Evolutionary conservation across 2,888 invertebrate genomes (phyloP), one percentile per base, ranked within the genome.

Genomic region (Drosophila atripex): DNA sequence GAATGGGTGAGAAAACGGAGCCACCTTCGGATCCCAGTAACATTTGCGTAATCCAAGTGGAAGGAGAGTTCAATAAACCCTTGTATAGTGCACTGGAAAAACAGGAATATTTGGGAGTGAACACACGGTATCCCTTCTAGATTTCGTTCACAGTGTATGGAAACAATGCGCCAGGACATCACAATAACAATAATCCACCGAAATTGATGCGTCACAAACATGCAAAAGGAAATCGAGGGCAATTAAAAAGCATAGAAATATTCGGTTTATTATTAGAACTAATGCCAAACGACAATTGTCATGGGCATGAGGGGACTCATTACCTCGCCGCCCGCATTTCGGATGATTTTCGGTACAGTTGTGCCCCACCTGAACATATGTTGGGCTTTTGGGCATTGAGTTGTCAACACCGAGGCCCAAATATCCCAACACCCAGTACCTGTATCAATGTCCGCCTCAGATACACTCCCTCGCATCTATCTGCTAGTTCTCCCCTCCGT

Each of bases 401-500:
- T 68, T 80, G 78, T 80, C 82, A 75, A 39, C 72, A 49, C 53
- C 60, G 59, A 14, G 46, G 45, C 32, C 12, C 49, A 5, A 32
- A 32, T 14, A 52, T 43, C 52, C 66, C 11, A 30, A 38, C n/a
- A 21, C 50, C 32, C 58, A 73, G 41, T 77, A 84, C 84, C 84
- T 84, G 84, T 84, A 86, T 84, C 84, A 84, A 80, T 84, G 80
- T 80, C 80, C 63, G 47, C 54, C 58, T 47, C 50, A 46, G 43
- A 45, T 16, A 41, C 39, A 57, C 69, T 43, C 57, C 58, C 53
- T 25, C 58, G 21, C 23, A 23, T 18, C 25, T 16, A 45, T 35
- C 35, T 45, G 39, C 41, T 32, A 14, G 46, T 38, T 49, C 38
- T 32, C 47, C 49, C 49, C 50, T n/a, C 49, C 50, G 38, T 9